Base-by-base conservation (phyloP, 1,140 invertebrate species). In the Orchestia grillus region DNA sequence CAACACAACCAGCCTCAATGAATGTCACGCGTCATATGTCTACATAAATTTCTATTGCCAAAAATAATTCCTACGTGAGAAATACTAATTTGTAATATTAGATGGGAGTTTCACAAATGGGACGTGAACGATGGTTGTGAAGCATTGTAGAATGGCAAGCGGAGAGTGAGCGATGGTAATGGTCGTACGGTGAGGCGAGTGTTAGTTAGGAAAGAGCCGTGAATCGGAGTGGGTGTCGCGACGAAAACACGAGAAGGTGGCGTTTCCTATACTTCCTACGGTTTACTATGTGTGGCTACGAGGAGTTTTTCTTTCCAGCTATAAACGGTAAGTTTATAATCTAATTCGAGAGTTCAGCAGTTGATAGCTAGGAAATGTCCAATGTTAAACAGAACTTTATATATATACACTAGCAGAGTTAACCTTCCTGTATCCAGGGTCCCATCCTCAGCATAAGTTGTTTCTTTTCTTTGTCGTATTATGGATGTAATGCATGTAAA, bases 271-370 rank as follows among this genome's bases (percentile, higher is more conserved):
- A 94, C 44, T 45, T 47, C 41, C 44, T 45, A 36, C 92, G 44
- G 43, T 44, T 44, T 41, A 90, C 92, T 15, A 94, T 94, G 92
- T 94, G 92, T 45, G 92, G 92, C 40, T 94, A 94, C 44, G 92
- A 94, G 44, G 92, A 94, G 92, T 94, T 94, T 47, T 94, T 94
- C 92, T 94, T 94, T 45, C 92, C 92, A 45, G 92, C 92, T 40
- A 44, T 94, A 44, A 94, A 94, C 44, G 92, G 92, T 94, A 4
- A 94, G 92, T 90, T 44, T n/a, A n/a, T n/a, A 94, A 0, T 94
- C 45, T 41, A 94, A 36, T 77, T 77, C 3, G 28, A 94, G 47
- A 92, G 28, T 77, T 77, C 3, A 36, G 28, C 62, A 19, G 15
- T 77, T 15, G 15, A 77, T 77, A 23, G 62, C 36, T 77, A 28